These are phyloP conservation scores for Crotophaga sulcirostris DNA, from an alignment of 2,113 vertebrate genomes.

Conservation along the genomic window DNA sequence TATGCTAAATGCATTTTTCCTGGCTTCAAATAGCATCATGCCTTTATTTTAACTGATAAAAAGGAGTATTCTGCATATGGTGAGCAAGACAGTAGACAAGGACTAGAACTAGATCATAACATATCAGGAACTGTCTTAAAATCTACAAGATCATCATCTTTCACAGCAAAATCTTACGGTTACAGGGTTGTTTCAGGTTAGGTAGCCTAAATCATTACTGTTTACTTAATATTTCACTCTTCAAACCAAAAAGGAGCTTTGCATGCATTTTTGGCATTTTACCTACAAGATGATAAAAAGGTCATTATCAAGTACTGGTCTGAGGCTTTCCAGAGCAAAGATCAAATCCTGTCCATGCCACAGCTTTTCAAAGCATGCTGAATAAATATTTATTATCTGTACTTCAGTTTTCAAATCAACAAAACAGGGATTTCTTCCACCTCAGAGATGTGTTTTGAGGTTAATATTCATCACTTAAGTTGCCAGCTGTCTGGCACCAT, in stretches of 20 bases:
- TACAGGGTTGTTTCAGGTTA: constrained; percentile 45
- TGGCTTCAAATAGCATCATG: neutral
- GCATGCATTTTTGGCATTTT: constrained; percentile 30
- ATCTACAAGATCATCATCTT: neutral
- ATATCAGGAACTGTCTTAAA: neutral
- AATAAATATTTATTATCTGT: constrained; percentile 11
- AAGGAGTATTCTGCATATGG: neutral
- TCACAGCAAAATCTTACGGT: neutral
- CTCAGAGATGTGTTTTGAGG: neutral
- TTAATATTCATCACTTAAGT: neutral
- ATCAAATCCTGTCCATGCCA: neutral
- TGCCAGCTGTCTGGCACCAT: neutral
- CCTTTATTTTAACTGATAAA: neutral
- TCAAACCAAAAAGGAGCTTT: neutral
- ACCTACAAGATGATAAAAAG: constrained; percentile 14
- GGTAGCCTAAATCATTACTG: neutral
- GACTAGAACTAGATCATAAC: neutral
- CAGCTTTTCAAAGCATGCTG: neutral
- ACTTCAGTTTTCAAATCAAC: neutral
- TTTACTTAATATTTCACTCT: neutral
- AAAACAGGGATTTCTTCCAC: neutral
- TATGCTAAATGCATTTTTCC: neutral
- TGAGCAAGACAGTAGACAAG: neutral
- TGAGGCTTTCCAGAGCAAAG: constrained; percentile 25
- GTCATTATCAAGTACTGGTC: constrained; percentile 14